Base-by-base conservation (phyloP, 2,113 vertebrate genomes). In the Anser cygnoides region DNA sequence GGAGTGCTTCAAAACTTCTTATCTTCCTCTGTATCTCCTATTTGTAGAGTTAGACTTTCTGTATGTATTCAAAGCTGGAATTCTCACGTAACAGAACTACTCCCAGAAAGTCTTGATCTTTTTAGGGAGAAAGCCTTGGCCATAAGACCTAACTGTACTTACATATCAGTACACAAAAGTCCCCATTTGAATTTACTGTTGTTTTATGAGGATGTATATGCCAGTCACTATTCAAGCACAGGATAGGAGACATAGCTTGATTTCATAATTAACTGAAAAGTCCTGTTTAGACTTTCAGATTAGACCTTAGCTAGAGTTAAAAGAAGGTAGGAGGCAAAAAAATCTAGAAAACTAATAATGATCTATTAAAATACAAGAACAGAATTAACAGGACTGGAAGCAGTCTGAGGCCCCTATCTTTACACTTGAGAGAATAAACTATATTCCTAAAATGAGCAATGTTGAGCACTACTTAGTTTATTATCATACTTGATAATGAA, bases 231-330 rank as follows among this genome's bases (percentile, higher is more conserved):
- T 59, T 37, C 17, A 80, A 75, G 31, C 29, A 71, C 25, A 66
- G 22, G 15, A 80, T 0, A 76, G 29, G 71, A 75, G 33, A 75
- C 0, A 0, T 3, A 52, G 49, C 22, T 52, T 31, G 26, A 55
- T 61, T 72, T 76, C 67, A n/a, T 39, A 57, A 67, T 17, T 66
- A 66, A 50, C 19, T 66, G 21, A 55, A 84, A 80, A 85, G 10
- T 4, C 8, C 16, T 71, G 26, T 70, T 65, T 66, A 50, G 19
- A 31, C 70, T 81, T 75, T 55, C 63, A n/a, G 52, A 65, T n/a
- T 63, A 52, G 50, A 12, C 23, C 23, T 52, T 26, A 52, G 63
- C 29, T 61, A 54, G 18, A 59, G 61, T 33, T 59, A 54, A 63
- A 35, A 78, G 13, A 94, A 79, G 41, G 41, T 1, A 79, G 10